These are phyloP conservation scores for Clarias gariepinus DNA, from an alignment of 2,113 vertebrate genomes.

Conservation along the genomic window DNA sequence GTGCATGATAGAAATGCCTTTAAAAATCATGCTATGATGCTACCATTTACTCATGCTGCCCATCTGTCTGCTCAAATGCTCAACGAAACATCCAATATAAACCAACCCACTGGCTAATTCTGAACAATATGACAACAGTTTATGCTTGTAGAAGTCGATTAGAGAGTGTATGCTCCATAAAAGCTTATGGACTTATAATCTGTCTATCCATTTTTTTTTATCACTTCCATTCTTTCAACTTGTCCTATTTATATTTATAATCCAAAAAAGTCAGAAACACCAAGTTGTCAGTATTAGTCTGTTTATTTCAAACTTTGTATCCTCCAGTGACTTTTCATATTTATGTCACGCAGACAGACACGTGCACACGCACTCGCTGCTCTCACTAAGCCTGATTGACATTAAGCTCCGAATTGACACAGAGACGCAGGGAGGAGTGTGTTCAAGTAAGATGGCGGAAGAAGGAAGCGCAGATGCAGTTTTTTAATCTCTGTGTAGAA, in stretches of 20 bases:
- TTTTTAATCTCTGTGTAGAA: slow-evolving; percentile 47
- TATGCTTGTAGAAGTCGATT: background rate
- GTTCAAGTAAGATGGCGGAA: slow-evolving; percentile 22
- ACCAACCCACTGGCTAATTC: background rate
- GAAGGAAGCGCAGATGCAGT: slow-evolving; percentile 13
- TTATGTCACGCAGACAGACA: background rate
- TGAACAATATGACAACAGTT: background rate
- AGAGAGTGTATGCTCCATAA: background rate
- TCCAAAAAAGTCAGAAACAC: background rate
- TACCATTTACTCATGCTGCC: background rate
- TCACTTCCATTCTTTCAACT: background rate
- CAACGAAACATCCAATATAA: background rate
- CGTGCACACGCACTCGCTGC: background rate
- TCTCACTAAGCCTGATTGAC: slow-evolving; percentile 44
- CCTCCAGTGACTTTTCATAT: background rate
- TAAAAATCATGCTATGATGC: background rate
- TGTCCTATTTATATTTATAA: background rate
- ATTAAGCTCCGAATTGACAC: slow-evolving; percentile 46
- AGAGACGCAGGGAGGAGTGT: slow-evolving; percentile 25
- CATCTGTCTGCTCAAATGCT: background rate
- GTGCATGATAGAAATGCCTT: background rate
- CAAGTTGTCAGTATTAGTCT: background rate
- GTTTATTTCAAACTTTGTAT: background rate
- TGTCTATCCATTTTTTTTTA: background rate
- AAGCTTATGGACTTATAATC: background rate